Evolutionary conservation across 2,888 invertebrate genomes (phyloP).

Genomic region (Macaria notata): DNA sequence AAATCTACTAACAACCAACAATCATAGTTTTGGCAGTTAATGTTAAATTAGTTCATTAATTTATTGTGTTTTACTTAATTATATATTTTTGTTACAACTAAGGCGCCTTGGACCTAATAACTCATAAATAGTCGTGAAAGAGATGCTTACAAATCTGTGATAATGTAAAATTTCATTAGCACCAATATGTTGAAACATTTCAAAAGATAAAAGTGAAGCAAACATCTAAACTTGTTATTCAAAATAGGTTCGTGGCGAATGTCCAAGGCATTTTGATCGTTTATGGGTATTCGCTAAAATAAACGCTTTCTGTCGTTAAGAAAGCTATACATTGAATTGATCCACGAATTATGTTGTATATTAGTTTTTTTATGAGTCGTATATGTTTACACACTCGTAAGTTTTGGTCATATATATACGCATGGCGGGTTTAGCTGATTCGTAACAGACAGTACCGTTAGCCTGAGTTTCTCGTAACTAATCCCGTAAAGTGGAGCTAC

Average conservation of each 20-base stretch:
- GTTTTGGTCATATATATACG: too few relatives aligned
- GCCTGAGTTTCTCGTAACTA: too few relatives aligned
- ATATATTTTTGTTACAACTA: slow-evolving; percentile 25
- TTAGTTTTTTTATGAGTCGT: too few relatives aligned
- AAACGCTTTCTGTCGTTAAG: too few relatives aligned
- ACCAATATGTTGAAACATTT: slow-evolving; percentile 37
- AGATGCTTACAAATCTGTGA: slow-evolving; percentile 1
- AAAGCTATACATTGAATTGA: slow-evolving; percentile 2
- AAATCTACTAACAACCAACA: slow-evolving; percentile 38
- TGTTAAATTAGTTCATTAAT: slow-evolving; percentile 23
- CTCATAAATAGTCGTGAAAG: background rate
- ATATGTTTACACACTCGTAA: too few relatives aligned
- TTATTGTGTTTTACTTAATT: slow-evolving; percentile 33
- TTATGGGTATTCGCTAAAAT: background rate
- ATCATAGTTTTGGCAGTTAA: slow-evolving; percentile 38
- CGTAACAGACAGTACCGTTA: too few relatives aligned
- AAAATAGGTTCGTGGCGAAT: background rate
- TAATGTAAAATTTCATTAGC: slow-evolving; percentile 34
- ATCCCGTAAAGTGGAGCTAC: too few relatives aligned
- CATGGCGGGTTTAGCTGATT: too few relatives aligned
- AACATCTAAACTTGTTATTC: background rate
- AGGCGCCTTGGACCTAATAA: slow-evolving; percentile 39
- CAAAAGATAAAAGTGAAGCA: too few relatives aligned
- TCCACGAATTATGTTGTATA: slow-evolving; percentile 3
- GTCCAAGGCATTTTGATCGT: slow-evolving; percentile 19